Evolutionary conservation across 2,797 vertebrate genomes (phyloP).

Genomic region (Anisognathus igniventris): DNA sequence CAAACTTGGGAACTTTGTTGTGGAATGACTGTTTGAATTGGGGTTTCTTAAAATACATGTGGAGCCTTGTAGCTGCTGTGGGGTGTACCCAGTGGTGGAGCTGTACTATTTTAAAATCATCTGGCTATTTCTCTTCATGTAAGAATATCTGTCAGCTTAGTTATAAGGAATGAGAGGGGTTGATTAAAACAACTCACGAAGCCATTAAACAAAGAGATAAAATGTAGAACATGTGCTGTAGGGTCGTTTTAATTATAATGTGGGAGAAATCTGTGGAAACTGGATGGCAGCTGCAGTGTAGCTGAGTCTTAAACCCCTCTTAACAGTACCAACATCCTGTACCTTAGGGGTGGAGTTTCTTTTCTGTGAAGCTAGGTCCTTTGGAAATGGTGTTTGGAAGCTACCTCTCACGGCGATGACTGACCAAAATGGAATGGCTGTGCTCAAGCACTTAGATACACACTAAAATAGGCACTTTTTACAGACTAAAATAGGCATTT

Average conservation of each 20-base stretch:
- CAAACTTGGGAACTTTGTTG: slow-evolving; percentile 53
- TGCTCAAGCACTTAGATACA: neutral
- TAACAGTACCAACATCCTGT: neutral
- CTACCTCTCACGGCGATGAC: neutral
- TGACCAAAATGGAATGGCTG: neutral
- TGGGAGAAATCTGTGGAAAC: neutral
- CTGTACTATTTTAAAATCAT: slow-evolving; percentile 57
- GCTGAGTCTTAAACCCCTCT: slow-evolving; percentile 12
- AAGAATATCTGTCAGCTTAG: slow-evolving; percentile 44
- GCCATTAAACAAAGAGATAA: slow-evolving; percentile 51
- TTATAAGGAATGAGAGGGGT: slow-evolving; percentile 3
- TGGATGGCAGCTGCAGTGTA: neutral
- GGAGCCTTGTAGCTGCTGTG: slow-evolving; percentile 47
- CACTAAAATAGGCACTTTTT: slow-evolving; percentile 19
- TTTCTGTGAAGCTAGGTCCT: neutral
- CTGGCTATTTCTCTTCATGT: slow-evolving; percentile 36
- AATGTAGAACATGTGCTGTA: slow-evolving; percentile 49
- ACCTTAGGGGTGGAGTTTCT: neutral
- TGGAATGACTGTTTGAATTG: slow-evolving; percentile 50
- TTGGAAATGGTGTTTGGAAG: slow-evolving; percentile 37
- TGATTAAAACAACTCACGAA: slow-evolving; percentile 47
- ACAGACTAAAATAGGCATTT: slow-evolving; percentile 28
- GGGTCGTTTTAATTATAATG: slow-evolving; percentile 4
- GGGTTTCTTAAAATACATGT: slow-evolving; percentile 62
- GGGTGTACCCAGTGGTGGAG: slow-evolving; percentile 23